phyloP scores from a whole-genome alignment of 2,888 invertebrate genomes.

The Dolomedes plantarius region DNA sequence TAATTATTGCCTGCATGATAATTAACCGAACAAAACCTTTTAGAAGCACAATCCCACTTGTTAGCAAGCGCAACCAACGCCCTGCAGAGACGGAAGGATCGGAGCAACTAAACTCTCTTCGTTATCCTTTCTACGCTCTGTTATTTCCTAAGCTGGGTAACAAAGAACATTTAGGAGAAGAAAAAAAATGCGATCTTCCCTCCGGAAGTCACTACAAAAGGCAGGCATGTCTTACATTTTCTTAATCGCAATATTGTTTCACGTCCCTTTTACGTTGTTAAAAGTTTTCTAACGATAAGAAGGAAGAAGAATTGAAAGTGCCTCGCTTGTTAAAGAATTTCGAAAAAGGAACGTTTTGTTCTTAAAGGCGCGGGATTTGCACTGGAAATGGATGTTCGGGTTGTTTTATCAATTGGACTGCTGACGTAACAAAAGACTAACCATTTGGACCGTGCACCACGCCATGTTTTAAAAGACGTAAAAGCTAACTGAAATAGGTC shows the following conservation, averaged over 20 bases:
- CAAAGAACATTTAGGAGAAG: not conserved
- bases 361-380: not conserved
- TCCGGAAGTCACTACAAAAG: slow-evolving; percentile 42
- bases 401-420: not conserved
- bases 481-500: not conserved
- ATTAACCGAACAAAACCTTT: not conserved
- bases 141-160: slow-evolving; percentile 33
- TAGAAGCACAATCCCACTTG: not conserved
- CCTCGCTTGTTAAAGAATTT: not conserved
- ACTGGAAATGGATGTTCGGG: not conserved
- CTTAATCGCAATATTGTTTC: slow-evolving; percentile 43
- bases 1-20: not conserved
- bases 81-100: not conserved
- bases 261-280: slow-evolving; percentile 9
- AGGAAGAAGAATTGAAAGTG: not conserved
- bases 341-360: not conserved
- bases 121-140: slow-evolving; percentile 37
- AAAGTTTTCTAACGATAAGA: not conserved
- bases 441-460: not conserved
- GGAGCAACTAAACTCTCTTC: slow-evolving; percentile 17
- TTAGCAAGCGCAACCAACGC: slow-evolving; percentile 6
- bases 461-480: not conserved
- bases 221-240: slow-evolving; percentile 11
- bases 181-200: slow-evolving; percentile 17
- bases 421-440: not conserved